Percentiles rank a stretch among this genome's conserved stretches.
phyloP scores from a whole-genome alignment of 1,140 invertebrate species.

The Aphelenchoides avenae region DNA sequence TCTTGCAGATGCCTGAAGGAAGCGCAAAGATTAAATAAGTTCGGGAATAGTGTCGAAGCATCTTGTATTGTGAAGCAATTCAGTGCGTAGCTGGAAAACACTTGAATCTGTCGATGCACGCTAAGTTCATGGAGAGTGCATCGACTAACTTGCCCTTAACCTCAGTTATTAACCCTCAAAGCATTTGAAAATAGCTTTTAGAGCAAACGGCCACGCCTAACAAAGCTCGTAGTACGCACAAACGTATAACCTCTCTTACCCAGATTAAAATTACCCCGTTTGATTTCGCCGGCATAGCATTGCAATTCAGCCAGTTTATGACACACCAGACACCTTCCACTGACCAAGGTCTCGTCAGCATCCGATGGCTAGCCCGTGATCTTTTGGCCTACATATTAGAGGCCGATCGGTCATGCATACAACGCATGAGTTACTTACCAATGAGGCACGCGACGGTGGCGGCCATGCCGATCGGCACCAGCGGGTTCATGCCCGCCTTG shows the following conservation, averaged over 20 bases:
- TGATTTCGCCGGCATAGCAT: too few species aligned
- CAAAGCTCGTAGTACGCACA: neutral
- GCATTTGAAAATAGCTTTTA: neutral
- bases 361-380: too few species aligned
- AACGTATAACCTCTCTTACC: neutral
- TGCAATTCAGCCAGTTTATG: neutral
- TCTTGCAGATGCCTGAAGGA: slow-evolving; percentile 41
- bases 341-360: too few species aligned
- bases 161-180: neutral
- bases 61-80: neutral
- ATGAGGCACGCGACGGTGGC: slow-evolving; percentile 46
- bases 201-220: neutral
- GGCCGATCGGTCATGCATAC: too few species aligned
- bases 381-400: too few species aligned
- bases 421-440: too few species aligned
- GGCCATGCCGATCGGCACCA: slow-evolving; percentile 45
- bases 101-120: neutral
- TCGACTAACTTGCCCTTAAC: neutral
- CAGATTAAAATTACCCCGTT: neutral
- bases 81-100: neutral
- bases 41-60: neutral
- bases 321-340: too few species aligned
- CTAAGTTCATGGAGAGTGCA: neutral
- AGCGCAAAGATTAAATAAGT: neutral
- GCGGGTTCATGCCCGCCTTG: slow-evolving; percentile 28